These are phyloP conservation scores for Hystrix brachyura DNA, from an alignment of 2,113 vertebrate genomes.

Conservation along the genomic window DNA sequence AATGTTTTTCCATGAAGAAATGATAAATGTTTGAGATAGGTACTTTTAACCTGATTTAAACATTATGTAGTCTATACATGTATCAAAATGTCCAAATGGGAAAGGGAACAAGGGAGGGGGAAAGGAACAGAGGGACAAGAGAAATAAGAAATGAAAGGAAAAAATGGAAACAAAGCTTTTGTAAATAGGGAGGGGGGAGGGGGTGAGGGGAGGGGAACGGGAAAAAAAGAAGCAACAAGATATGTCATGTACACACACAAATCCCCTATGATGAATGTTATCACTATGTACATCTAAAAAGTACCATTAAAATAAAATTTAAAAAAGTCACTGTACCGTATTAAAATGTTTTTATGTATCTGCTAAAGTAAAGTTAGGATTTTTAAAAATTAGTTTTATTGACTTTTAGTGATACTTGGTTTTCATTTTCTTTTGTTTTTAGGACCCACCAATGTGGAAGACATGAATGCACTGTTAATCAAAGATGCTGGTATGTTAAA, in stretches of 20 bases:
- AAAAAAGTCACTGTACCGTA: background rate
- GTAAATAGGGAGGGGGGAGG: no score
- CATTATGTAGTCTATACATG: background rate
- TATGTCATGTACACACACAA: no score
- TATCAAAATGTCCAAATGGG: background rate
- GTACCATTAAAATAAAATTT: no score
- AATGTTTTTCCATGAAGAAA: background rate
- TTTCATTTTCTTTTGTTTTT: constrained; percentile 52
- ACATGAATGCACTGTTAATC: constrained; percentile 94
- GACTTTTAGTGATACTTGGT: constrained; percentile 55
- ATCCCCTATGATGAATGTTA: no score
- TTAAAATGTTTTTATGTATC: background rate
- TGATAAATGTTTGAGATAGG: background rate
- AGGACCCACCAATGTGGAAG: constrained; percentile 94
- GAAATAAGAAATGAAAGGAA: no score
- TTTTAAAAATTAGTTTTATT: constrained; percentile 57
- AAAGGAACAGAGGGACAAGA: no score
- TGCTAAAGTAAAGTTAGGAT: background rate
- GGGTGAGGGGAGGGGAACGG: no score
- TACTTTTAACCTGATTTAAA: background rate
- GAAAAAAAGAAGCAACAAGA: no score
- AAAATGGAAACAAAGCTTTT: no score
- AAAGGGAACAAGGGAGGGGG: no score
- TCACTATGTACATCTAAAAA: no score
- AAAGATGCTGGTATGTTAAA: constrained; percentile 96